A percentile compares a stretch with the other conserved stretches of the same genome.
Conservation (phyloP, 2,113 vertebrate genomes). For the Pangasianodon hypophthalmus region DNA sequence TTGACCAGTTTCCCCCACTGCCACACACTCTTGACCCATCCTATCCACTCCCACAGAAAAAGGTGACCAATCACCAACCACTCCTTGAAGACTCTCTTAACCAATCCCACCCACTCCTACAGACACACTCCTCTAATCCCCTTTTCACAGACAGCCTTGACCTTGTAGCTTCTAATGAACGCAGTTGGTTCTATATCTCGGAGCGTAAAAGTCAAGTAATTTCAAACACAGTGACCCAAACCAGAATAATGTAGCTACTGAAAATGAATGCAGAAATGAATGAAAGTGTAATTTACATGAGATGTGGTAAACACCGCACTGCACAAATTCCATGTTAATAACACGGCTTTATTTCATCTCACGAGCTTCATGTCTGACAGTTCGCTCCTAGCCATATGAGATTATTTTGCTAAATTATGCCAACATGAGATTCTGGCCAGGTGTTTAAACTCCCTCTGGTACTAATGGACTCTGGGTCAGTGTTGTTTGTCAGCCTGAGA, state of each 20-base stretch:
- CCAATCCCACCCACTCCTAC: neutral
- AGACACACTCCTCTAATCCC: neutral
- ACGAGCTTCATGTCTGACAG: neutral
- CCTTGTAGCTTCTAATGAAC: neutral
- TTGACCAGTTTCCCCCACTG: neutral
- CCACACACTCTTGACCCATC: neutral
- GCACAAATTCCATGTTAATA: neutral
- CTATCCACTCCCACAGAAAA: neutral
- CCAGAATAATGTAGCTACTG: neutral
- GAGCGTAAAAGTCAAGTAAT: neutral
- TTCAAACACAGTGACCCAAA: neutral
- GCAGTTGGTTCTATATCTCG: neutral
- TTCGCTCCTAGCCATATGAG: neutral
- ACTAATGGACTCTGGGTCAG: conserved; percentile 7
- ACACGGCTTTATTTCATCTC: neutral
- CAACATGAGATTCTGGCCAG: neutral
- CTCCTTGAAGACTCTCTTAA: neutral
- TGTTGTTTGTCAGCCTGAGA: conserved; percentile 2
- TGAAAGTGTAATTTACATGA: neutral
- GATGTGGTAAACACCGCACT: neutral
- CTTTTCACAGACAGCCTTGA: neutral
- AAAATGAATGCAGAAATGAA: neutral
- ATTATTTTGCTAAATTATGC: neutral
- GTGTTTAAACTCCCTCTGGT: neutral
- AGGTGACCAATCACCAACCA: neutral